These are phyloP conservation scores for Thinocorus orbignyianus DNA, from an alignment of 2,113 vertebrate species.

Conservation along the genomic window DNA sequence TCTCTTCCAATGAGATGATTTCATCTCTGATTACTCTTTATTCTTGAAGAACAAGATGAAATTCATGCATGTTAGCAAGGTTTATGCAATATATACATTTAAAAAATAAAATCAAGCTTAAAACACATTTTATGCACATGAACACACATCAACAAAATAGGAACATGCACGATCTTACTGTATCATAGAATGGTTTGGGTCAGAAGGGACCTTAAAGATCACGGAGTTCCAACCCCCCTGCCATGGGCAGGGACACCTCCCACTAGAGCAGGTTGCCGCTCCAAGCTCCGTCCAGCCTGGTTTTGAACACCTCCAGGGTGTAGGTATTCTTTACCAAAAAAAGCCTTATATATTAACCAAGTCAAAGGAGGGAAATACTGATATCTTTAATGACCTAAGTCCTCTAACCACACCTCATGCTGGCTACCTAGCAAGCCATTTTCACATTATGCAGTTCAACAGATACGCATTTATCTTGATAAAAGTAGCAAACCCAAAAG, in stretches of 20 bases:
- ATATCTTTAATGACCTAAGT: not conserved
- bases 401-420: not conserved
- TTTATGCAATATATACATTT: not conserved
- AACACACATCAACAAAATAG: not conserved
- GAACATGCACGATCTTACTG: not conserved
- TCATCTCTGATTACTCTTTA: not conserved
- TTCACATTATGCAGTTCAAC: not conserved
- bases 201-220: too few species aligned
- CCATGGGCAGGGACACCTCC: too few species aligned
- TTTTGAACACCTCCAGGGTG: too few species aligned
- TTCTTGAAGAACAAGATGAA: not conserved
- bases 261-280: too few species aligned
- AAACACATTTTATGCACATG: not conserved
- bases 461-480: not conserved
- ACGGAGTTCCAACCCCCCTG: too few species aligned
- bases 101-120: not conserved
- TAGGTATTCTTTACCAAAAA: not conserved
- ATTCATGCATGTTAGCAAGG: not conserved
- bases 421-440: not conserved
- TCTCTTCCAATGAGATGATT: not conserved
- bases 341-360: not conserved
- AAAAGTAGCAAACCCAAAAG: slow-evolving; percentile 20
- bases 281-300: too few species aligned
- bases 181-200: too few species aligned
- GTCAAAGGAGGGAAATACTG: not conserved